These are phyloP conservation scores for Microctonus brassicae DNA, from an alignment of 2,888 invertebrate genomes.

Conservation along the genomic window DNA sequence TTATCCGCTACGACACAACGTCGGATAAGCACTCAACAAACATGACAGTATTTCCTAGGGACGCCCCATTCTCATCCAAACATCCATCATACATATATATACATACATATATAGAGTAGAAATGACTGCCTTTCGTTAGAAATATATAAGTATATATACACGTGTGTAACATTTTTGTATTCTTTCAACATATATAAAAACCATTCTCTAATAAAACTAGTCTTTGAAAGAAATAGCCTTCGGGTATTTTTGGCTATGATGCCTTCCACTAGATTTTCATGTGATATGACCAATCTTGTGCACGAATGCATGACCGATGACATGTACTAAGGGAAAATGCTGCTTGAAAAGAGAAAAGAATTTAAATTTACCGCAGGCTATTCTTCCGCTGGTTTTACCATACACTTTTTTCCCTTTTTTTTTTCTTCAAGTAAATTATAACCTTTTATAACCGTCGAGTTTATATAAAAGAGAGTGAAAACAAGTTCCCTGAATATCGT, in stretches of 20 bases:
- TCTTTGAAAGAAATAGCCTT: no score
- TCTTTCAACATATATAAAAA: not conserved
- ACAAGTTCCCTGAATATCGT: slow-evolving; percentile 31
- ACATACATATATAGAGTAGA: not conserved
- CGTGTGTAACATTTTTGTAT: not conserved
- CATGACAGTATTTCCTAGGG: not conserved
- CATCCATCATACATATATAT: not conserved
- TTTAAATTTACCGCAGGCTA: no score
- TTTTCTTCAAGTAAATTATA: not conserved
- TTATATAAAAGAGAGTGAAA: not conserved
- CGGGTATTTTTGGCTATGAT: no score
- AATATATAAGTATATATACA: not conserved
- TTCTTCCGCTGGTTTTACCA: no score
- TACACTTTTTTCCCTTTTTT: no score
- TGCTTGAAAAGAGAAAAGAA: no score
- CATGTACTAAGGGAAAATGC: no score
- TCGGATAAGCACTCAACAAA: not conserved
- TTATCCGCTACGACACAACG: not conserved
- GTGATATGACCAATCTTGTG: no score
- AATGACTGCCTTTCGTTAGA: not conserved
- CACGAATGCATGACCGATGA: no score
- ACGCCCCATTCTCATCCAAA: not conserved
- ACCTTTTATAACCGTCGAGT: not conserved
- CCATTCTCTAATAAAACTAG: no score
- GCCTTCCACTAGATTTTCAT: no score